Evolutionary conservation across 2,113 vertebrate species (phyloP), one percentile per base, ranked within the genome.

Genomic region (Odocoileus virginianus): DNA sequence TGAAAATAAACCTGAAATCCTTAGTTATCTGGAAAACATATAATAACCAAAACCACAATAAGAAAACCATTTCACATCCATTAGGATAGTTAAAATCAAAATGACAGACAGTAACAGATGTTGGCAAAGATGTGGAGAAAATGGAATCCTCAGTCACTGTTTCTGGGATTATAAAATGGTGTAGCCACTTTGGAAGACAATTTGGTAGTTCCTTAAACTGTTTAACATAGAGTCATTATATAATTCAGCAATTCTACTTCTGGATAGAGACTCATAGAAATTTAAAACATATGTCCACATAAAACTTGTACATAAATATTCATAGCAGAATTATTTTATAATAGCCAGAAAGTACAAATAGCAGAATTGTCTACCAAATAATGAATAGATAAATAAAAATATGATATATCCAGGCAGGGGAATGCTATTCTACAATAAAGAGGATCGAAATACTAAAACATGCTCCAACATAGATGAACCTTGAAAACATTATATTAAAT

Each of bases 11-110:
- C 30, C 67, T 17, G 16, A 82, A 13, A 71, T 82, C 30, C 52
- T 96, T 94, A 83, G 61, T 87, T 87, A 92, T 67, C 54, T 64
- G 81, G 33, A 40, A 95, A 94, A 74, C 74, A 14, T 45, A 94
- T 87, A 85, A 13, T 57, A 96, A 85, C 52, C 19, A 94, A 93
- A 97, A 92, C 52, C 94, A 87, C 40, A 92, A 19, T 28, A 17
- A 81, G 6, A 74, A 89, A 52, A 8, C 13, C 21, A 88, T 87
- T 91, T 95, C 47, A 76, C 85, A 57, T 87, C n/a, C 40, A 45
- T 4, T n/a, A 74, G 21, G 47, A 54, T 7, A 21, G 1, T 55
- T 83, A 81, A 97, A 79, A 57, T 67, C 55, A 95, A 87, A 91
- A 81, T 60, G 57, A 43, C 28, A 87, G 11, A 58, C 5, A 61